A percentile compares a stretch with the other conserved stretches of the same genome.
Evolutionary conservation across 2,888 invertebrate species (phyloP).

Genomic region (Melieria picta): DNA sequence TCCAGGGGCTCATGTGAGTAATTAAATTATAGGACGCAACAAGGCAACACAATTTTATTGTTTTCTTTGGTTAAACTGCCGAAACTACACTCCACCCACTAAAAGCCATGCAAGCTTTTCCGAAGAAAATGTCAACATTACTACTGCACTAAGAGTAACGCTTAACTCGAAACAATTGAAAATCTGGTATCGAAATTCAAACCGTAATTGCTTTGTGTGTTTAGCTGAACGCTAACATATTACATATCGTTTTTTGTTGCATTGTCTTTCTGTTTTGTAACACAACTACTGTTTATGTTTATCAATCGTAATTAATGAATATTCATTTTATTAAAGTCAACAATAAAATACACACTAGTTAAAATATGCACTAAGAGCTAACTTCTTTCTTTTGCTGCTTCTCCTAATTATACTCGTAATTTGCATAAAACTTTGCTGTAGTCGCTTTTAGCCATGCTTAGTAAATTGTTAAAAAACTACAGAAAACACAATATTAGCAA

Average conservation of each 20-base stretch:
- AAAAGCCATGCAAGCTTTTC: too few species aligned
- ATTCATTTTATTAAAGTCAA: not conserved
- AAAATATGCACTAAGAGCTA: not conserved
- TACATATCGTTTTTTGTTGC: conserved; percentile 6
- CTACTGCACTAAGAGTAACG: too few species aligned
- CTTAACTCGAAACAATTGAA: too few species aligned
- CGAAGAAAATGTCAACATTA: too few species aligned
- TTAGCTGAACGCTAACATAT: not conserved
- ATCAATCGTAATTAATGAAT: too few species aligned
- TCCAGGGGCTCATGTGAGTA: too few species aligned
- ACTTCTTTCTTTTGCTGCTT: not conserved
- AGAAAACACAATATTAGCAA: conserved; percentile 52
- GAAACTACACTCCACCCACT: too few species aligned
- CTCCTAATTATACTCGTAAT: not conserved
- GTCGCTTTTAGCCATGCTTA: not conserved
- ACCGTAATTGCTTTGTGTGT: too few species aligned
- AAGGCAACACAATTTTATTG: too few species aligned
- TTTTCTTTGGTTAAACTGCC: too few species aligned
- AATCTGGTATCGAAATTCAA: too few species aligned
- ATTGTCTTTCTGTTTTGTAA: conserved; percentile 4
- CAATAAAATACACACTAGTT: not conserved
- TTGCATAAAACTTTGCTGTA: not conserved
- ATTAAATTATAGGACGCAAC: too few species aligned
- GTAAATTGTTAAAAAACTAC: conserved; percentile 44
- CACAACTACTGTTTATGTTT: not conserved